phyloP scores from a whole-genome alignment of 2,113 vertebrate species.

The Oreochromis aureus region DNA sequence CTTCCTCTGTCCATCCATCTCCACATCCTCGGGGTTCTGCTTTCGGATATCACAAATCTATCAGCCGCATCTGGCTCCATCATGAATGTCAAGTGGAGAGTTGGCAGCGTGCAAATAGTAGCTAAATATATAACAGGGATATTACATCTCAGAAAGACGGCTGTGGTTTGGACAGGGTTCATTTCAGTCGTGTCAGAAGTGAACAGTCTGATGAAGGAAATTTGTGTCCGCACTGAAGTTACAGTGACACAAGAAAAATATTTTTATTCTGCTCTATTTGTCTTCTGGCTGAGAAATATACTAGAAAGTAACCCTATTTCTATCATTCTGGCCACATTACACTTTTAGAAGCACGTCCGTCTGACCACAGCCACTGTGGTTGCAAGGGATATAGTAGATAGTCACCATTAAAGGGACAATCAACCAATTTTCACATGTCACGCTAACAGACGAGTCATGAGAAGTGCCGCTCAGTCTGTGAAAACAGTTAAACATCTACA shows the following conservation, averaged over 20 bases:
- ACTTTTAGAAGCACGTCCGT: background rate
- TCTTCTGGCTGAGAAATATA: background rate
- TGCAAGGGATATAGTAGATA: background rate
- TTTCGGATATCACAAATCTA: slow-evolving; percentile 57
- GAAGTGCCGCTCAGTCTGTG: background rate
- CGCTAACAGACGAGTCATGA: background rate
- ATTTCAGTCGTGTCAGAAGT: background rate
- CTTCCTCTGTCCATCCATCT: slow-evolving; percentile 55
- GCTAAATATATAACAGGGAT: slow-evolving; percentile 40
- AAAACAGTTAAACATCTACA: background rate
- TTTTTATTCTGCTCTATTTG: background rate
- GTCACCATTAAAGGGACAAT: background rate
- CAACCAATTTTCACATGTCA: background rate
- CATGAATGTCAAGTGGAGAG: background rate
- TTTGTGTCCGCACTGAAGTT: slow-evolving; percentile 10
- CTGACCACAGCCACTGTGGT: background rate
- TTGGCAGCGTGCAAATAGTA: background rate
- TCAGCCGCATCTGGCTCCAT: slow-evolving; percentile 55
- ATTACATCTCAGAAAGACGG: background rate
- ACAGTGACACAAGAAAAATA: background rate
- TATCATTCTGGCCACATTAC: background rate
- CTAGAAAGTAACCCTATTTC: background rate
- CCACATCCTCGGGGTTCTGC: slow-evolving; percentile 42
- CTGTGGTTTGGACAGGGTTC: slow-evolving; percentile 13
- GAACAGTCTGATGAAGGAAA: background rate